Evolutionary conservation across 2,797 vertebrate genomes (phyloP).

Genomic region (Synanceia verrucosa): DNA sequence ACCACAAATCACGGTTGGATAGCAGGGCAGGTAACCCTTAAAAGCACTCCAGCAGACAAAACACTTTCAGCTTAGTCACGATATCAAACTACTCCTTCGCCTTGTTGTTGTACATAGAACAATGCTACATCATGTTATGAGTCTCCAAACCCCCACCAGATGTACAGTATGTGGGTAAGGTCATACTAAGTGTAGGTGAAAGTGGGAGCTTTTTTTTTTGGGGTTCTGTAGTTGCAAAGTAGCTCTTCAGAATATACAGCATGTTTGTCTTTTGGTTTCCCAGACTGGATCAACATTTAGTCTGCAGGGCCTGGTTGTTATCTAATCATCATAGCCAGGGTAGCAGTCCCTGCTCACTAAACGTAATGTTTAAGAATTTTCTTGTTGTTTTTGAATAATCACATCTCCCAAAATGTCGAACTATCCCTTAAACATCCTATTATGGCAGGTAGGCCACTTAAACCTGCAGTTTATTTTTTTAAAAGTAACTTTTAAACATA

Average conservation of each 20-base stretch:
- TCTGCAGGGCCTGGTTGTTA: slow-evolving; percentile 32
- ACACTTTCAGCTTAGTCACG: slow-evolving; percentile 66
- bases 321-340: slow-evolving; percentile 17
- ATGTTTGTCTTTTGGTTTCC: slow-evolving; percentile 30
- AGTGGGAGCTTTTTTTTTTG: slow-evolving; percentile 43
- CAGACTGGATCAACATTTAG: slow-evolving; percentile 43
- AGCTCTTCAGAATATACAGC: slow-evolving; percentile 48
- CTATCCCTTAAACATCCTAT: background rate
- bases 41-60: slow-evolving; percentile 59
- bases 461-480: background rate
- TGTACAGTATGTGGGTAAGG: slow-evolving; percentile 54
- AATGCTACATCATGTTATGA: slow-evolving; percentile 17
- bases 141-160: slow-evolving; percentile 36
- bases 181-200: slow-evolving; percentile 56
- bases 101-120: slow-evolving; percentile 20
- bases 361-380: background rate
- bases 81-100: slow-evolving; percentile 49
- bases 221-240: slow-evolving; percentile 45
- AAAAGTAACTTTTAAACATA: background rate
- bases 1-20: slow-evolving; percentile 14
- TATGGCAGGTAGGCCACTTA: background rate
- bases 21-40: slow-evolving; percentile 24
- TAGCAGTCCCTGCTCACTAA: background rate
- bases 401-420: background rate
- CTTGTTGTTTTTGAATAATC: background rate